Percentiles rank a stretch among this genome's conserved stretches.
Evolutionary conservation across 2,113 vertebrate species (phyloP).

Genomic region (rabbit (Oryctolagus cuniculus)): DNA sequence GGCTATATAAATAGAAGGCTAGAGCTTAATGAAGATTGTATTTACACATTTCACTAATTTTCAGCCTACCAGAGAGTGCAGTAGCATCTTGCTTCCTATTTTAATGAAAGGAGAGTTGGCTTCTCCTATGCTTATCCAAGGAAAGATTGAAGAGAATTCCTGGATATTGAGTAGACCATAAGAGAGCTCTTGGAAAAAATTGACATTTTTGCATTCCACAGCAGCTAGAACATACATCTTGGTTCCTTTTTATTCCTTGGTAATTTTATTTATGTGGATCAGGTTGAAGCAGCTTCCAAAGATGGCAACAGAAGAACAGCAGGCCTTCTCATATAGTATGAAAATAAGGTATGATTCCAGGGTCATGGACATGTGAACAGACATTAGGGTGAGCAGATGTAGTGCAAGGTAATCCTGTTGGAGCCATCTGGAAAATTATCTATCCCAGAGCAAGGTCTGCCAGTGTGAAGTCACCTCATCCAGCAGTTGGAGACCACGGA

Average conservation of each 20-base stretch:
- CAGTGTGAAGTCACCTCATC: background rate
- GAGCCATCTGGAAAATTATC: background rate
- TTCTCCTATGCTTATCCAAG: background rate
- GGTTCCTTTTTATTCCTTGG: background rate
- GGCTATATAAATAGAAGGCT: background rate
- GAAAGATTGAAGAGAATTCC: background rate
- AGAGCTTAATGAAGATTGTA: background rate
- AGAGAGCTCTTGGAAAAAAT: background rate
- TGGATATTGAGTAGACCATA: background rate
- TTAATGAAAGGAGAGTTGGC: background rate
- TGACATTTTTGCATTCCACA: background rate
- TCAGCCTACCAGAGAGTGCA: background rate
- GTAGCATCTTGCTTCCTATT: background rate
- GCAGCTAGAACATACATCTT: background rate
- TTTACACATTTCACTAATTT: background rate
- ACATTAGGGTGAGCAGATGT: background rate
- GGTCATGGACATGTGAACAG: background rate
- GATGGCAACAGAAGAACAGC: background rate
- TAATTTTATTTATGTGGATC: background rate
- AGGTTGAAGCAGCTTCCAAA: background rate
- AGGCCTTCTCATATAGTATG: background rate
- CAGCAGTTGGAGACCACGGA: background rate
- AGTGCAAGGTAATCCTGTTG: background rate
- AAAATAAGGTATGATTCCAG: background rate
- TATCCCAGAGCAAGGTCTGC: background rate